phyloP scores from a whole-genome alignment of 2,888 invertebrate genomes.

The Drosophila stalkeri region DNA sequence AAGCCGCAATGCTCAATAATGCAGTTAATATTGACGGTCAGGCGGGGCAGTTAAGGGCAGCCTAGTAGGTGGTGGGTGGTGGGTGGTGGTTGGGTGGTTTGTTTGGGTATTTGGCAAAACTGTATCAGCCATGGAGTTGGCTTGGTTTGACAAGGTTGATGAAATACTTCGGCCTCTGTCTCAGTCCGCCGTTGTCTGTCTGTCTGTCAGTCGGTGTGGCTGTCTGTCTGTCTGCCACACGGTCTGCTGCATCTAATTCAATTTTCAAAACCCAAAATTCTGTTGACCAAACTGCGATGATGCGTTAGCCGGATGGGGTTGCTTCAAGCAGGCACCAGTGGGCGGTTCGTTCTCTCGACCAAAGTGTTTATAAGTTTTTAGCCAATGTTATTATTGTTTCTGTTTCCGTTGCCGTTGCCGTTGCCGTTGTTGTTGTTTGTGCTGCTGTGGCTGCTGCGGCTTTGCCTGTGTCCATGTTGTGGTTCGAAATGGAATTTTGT shows the following conservation, averaged over 20 bases:
- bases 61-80: background rate
- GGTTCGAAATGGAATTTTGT: constrained; percentile 78
- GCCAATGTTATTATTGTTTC: constrained; percentile 51
- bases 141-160: constrained; percentile 52
- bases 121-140: constrained; percentile 29
- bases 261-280: constrained; percentile 79
- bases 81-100: background rate
- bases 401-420: constrained; percentile 16
- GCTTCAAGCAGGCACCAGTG: constrained; percentile 19
- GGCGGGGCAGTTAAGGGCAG: constrained; percentile 12
- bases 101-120: background rate
- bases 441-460: constrained; percentile 48
- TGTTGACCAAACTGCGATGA: constrained; percentile 78
- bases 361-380: constrained; percentile 79
- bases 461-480: constrained; percentile 56
- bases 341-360: constrained; percentile 28
- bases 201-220: constrained; percentile 3
- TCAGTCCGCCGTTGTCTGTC: constrained; percentile 4
- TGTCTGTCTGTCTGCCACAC: constrained; percentile 57
- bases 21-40: constrained; percentile 76
- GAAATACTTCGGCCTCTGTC: constrained; percentile 42
- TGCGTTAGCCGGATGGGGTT: constrained; percentile 44
- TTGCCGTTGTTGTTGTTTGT: constrained; percentile 30
- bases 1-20: constrained; percentile 80
- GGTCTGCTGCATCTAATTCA: constrained; percentile 82